Evolutionary conservation across 2,888 invertebrate genomes (phyloP), one percentile per base, ranked within the genome.

Genomic region (Caenorhabditis imperialis): DNA sequence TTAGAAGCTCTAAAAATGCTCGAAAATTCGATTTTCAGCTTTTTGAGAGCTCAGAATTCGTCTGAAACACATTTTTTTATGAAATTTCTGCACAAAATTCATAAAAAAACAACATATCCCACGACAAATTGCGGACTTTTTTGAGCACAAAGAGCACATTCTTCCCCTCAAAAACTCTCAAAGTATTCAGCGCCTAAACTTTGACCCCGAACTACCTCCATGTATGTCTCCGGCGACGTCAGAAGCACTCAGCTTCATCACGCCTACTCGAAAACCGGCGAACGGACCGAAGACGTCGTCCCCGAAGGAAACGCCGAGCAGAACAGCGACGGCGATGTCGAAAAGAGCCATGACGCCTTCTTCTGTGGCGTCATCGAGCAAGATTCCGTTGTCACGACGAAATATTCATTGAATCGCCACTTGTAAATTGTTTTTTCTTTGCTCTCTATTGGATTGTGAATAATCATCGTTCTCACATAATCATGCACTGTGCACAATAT

Each of bases 241-340:
- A 14, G 72, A 72, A 48, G 54, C 53, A 18, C 44, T 72, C 44
- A 65, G 63, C n/a, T 72, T 72, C 44, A 72, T 72, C 35, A 72
- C 72, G 4, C 63, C 72, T 14, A 60, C 58, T 16, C 44, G 71
- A 6, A 40, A 37, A 57, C 62, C 30, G 20, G 18, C 35, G 12
- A 45, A 18, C 27, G 72, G 72, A 7, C 72, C 72, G 22, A 72
- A 57, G 14, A 72, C 72, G 14, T 72, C 72, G 18, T 72, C 72
- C 6, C 72, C 72, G 30, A 72, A 73, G 18, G 38, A 50, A 6
- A 30, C 50, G 1, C 20, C 18, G 2, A 12, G 40, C 0, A 16
- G 63, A 53, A 53, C 62, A 1, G 18, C 45, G 16, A 71, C 71
- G 12, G 62, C 62, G 20, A 8, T 71, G 38, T 53, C 57, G 4